Base-by-base conservation (phyloP, 2,113 vertebrate species). In the Lates calcarifer region DNA sequence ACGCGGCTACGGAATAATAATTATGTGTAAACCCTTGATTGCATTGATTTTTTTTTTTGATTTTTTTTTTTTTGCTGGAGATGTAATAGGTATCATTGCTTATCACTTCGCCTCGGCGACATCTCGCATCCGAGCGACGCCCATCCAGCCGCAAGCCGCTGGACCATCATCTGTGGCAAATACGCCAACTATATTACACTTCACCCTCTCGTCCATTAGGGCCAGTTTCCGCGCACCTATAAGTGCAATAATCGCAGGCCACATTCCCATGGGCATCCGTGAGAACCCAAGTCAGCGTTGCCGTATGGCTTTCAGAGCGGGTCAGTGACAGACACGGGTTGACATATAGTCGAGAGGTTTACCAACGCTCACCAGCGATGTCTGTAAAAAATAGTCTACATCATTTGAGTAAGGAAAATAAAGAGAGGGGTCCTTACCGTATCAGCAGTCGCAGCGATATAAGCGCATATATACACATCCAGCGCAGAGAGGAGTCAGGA, bases 241-340 rank as follows among this genome's bases (percentile, higher is more conserved):
- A 84, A 83, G 76, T 83, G 33, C 62, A 84, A 81, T 62, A 73
- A 86, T 82, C 74, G 58, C 80, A 91, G 90, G 92, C 91, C 90
- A 92, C 91, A 91, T 92, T 93, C 91, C 92, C 92, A 89, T 90
- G 90, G 89, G 90, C 83, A 90, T 86, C 88, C 84, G 84, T 77
- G 90, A 88, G 88, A 90, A 87, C 72, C 88, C 49, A 77, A 87
- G 88, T 84, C 82, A 57, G 81, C 74, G 64, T 78, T 58, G 77
- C 82, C 63, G 4, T 47, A 33, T 5, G 13, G 76, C 68, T 47
- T 55, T 53, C 83, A 15, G 70, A 51, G 83, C 86, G 66, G 76
- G 77, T 87, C 79, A 55, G 43, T 35, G 64, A 79, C 43, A 70
- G 24, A 66, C 67, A 74, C 67, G 43, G 63, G 65, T 43, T 74